Conservation (phyloP, 1,140 invertebrate genomes). For the Manduca sexta region DNA sequence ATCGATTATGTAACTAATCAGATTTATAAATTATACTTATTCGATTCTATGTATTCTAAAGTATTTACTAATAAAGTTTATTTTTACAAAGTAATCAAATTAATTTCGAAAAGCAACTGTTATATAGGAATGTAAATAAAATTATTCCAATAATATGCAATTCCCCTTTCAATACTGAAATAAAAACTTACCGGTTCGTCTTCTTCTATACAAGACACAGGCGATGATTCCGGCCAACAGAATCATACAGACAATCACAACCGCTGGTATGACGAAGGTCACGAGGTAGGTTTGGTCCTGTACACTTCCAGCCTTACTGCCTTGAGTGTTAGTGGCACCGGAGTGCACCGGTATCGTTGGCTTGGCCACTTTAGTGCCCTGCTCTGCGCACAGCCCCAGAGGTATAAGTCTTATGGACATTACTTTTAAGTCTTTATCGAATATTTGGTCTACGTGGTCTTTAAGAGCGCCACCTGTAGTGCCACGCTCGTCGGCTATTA, state of each 20-base stretch:
- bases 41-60: no score
- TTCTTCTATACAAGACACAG: conserved; percentile 89
- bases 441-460: conserved; percentile 79
- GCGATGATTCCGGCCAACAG: conserved; percentile 90
- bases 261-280: conserved; percentile 91
- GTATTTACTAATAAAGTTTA: no score
- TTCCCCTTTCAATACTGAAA: no score
- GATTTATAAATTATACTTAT: no score
- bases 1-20: no score
- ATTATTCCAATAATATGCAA: no score
- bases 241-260: conserved; percentile 92
- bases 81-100: no score
- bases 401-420: conserved; percentile 81
- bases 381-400: conserved; percentile 80
- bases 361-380: conserved; percentile 67
- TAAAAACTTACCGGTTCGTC: conserved; percentile 77
- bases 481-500: conserved; percentile 76
- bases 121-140: no score
- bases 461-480: conserved; percentile 66
- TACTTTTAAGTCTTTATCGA: conserved; percentile 87
- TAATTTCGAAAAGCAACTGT: no score
- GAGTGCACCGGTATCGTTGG: conserved; percentile 32
- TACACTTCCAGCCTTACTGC: conserved; percentile 33
- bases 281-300: conserved; percentile 91
- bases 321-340: conserved; percentile 24